These are phyloP conservation scores for Drosophila mojavensis DNA, from an alignment of 1,140 invertebrate species.

Conservation along the genomic window DNA sequence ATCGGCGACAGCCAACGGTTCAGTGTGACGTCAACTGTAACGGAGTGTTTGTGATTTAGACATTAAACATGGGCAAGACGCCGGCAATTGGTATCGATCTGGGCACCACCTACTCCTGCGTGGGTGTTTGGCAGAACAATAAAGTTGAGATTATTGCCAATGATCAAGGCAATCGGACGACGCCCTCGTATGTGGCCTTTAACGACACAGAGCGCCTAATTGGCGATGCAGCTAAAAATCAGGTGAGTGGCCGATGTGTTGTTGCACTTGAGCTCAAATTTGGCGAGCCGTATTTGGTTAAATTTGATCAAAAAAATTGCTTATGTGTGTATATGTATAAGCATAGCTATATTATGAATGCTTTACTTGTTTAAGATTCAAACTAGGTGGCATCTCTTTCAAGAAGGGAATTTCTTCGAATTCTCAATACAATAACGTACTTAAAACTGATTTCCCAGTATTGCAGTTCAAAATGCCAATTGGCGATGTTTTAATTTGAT, in stretches of 20 bases:
- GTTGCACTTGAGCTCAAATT: constrained; percentile 11
- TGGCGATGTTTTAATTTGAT: too few relatives aligned
- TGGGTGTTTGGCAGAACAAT: constrained; percentile 92
- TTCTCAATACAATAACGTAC: too few relatives aligned
- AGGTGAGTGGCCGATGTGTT: constrained; percentile 55
- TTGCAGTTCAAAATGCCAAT: too few relatives aligned
- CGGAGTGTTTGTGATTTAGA: background rate
- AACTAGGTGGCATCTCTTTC: too few relatives aligned
- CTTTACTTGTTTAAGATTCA: background rate
- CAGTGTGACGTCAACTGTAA: background rate
- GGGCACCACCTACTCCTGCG: constrained; percentile 92
- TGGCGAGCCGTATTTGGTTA: constrained; percentile 18
- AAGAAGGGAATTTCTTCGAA: too few relatives aligned
- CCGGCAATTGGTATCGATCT: constrained; percentile 91
- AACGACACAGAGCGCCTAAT: constrained; percentile 89
- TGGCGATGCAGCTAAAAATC: constrained; percentile 85
- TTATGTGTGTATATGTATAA: background rate
- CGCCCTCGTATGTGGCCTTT: constrained; percentile 95
- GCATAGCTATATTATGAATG: background rate
- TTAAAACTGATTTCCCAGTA: too few relatives aligned
- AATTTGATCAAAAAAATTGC: constrained; percentile 22
- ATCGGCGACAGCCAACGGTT: constrained; percentile 7
- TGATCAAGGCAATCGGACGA: constrained; percentile 96
- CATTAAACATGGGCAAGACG: constrained; percentile 82
- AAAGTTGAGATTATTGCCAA: constrained; percentile 97